Evolutionary conservation across 1,140 invertebrate genomes (phyloP).

Genomic region (Nephila pilipes): DNA sequence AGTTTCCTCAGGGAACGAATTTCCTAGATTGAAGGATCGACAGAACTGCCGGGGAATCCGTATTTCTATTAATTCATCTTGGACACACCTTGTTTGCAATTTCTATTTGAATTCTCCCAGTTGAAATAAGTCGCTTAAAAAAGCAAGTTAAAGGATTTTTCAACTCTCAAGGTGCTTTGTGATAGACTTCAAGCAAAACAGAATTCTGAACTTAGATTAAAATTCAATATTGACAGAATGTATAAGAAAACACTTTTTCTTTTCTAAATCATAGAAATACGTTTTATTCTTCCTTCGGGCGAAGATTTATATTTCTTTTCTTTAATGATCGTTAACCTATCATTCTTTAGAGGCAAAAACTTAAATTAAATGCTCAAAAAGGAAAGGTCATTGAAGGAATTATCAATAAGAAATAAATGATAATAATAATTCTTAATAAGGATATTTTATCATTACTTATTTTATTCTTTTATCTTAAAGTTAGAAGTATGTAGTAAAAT

Average conservation of each 20-base stretch:
- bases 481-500: too few species aligned
- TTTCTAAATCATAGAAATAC: not conserved
- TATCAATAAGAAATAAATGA: too few species aligned
- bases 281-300: not conserved
- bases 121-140: not conserved
- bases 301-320: not conserved
- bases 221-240: not conserved
- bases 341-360: not conserved
- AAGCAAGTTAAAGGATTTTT: constrained; percentile 11
- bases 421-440: too few species aligned
- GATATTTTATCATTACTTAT: too few species aligned
- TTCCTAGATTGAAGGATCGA: constrained; percentile 25
- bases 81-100: constrained; percentile 43
- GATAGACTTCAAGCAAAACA: not conserved
- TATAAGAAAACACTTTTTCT: not conserved
- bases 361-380: not conserved
- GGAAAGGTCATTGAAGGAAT: not conserved
- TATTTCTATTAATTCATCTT: constrained; percentile 64
- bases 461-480: too few species aligned
- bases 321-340: not conserved
- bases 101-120: constrained; percentile 49
- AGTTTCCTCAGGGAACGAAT: constrained; percentile 13
- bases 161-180: not conserved
- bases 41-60: not conserved
- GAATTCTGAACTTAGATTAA: constrained; percentile 23